Percentiles rank a stretch among this genome's conserved stretches.
These are phyloP conservation scores for Chrysaora quinquecirrha DNA, from an alignment of 30 jellyfish, hydroid and myxozoan genomes.

Conservation along the genomic window DNA sequence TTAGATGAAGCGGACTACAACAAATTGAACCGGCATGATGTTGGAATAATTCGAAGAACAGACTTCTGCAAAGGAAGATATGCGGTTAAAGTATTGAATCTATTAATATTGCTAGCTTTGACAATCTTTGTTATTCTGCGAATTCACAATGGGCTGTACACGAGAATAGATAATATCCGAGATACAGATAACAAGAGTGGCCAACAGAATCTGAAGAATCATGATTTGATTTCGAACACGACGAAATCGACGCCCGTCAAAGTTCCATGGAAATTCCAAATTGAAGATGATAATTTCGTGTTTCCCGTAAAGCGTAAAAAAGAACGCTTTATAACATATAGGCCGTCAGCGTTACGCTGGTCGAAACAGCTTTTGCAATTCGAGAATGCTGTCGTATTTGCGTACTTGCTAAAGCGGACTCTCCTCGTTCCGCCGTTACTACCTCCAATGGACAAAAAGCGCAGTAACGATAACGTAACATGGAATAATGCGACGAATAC, in stretches of 20 bases:
- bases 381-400: slow-evolving; percentile 88
- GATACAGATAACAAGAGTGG: not conserved
- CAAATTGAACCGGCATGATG: not conserved
- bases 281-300: slow-evolving; percentile 88
- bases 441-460: not conserved
- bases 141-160: not conserved
- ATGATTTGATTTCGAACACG: slow-evolving; percentile 4
- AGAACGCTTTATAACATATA: slow-evolving; percentile 56
- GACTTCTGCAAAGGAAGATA: not conserved
- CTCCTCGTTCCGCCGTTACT: slow-evolving; percentile 83
- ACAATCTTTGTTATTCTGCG: not conserved
- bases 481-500: not conserved
- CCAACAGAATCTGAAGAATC: not conserved
- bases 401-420: slow-evolving; percentile 72
- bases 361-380: slow-evolving; percentile 81
- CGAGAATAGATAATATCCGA: not conserved
- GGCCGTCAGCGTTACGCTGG: slow-evolving; percentile 61
- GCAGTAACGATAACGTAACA: not conserved
- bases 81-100: slow-evolving; percentile 8
- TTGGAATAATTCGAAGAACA: not conserved
- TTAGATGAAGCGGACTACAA: not conserved
- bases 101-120: not conserved
- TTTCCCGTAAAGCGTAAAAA: slow-evolving; percentile 39
- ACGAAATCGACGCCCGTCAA: slow-evolving; percentile 19
- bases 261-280: slow-evolving; percentile 93